Percentiles rank a stretch among this genome's conserved stretches.
These are phyloP conservation scores for Notodonta dromedarius DNA, from an alignment of 2,888 invertebrate genomes.

Conservation along the genomic window DNA sequence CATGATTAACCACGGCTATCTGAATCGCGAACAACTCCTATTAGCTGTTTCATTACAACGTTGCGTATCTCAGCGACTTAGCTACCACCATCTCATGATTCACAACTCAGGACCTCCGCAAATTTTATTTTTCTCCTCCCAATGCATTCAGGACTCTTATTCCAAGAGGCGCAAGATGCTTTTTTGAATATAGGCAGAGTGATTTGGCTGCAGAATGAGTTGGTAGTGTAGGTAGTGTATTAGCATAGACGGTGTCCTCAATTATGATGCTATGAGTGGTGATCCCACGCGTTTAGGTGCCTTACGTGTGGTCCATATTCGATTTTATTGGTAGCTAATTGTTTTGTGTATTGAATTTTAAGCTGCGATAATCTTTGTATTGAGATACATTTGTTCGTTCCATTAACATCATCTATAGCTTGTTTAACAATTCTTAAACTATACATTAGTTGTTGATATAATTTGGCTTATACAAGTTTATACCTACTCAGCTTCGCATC, in stretches of 20 bases:
- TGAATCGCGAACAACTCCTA: slow-evolving; percentile 20
- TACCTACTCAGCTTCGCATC: too few relatives aligned
- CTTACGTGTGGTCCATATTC: slow-evolving; percentile 41
- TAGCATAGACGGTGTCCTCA: slow-evolving; percentile 64
- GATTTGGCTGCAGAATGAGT: slow-evolving; percentile 20
- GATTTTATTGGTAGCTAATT: slow-evolving; percentile 31
- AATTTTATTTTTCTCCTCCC: slow-evolving; percentile 11
- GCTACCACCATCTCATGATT: slow-evolving; percentile 36
- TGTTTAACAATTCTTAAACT: too few relatives aligned
- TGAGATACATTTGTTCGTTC: not conserved
- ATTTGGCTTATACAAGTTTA: too few relatives aligned
- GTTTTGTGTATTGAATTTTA: not conserved
- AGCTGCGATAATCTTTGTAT: not conserved
- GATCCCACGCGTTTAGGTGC: slow-evolving; percentile 49
- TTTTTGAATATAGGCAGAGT: slow-evolving; percentile 1
- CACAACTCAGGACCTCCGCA: slow-evolving; percentile 21
- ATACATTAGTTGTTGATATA: too few relatives aligned
- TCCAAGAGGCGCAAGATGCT: not conserved
- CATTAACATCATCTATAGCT: too few relatives aligned
- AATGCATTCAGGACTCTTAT: slow-evolving; percentile 6
- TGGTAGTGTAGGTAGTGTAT: slow-evolving; percentile 46
- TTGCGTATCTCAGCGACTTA: slow-evolving; percentile 32
- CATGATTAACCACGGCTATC: slow-evolving; percentile 20
- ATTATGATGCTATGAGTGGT: slow-evolving; percentile 58
- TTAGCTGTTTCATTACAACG: slow-evolving; percentile 33